These are phyloP conservation scores for Manis javanica DNA, from an alignment of 2,797 vertebrate genomes.

Conservation along the genomic window DNA sequence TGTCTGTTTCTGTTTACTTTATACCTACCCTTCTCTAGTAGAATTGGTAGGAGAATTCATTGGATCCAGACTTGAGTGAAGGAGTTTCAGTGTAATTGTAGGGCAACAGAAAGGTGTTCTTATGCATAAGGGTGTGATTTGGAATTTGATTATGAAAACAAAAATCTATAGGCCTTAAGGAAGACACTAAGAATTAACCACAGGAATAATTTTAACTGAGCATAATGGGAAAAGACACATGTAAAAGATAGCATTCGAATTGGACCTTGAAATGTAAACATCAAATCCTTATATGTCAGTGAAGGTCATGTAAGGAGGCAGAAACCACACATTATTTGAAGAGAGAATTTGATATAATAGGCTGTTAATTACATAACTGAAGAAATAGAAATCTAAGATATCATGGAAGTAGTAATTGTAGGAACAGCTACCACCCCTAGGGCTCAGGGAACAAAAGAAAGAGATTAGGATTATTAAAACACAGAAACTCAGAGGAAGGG, in stretches of 20 bases:
- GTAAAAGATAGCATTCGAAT: not conserved
- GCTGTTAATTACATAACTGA: not conserved
- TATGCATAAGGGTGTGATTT: not conserved
- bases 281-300: not conserved
- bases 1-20: not conserved
- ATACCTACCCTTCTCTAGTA: not conserved
- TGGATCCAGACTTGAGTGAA: not conserved
- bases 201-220: not conserved
- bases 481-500: not conserved
- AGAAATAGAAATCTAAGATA: not conserved
- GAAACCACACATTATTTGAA: not conserved
- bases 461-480: not conserved
- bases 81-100: not conserved
- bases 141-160: conserved; percentile 20
- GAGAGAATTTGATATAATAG: not conserved
- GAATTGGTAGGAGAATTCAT: not conserved
- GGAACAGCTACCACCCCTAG: not conserved
- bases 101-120: not conserved
- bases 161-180: not conserved
- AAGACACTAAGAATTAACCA: not conserved
- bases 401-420: not conserved
- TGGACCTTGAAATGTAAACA: not conserved
- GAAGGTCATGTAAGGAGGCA: not conserved
- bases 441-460: not conserved
- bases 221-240: not conserved